Percentiles rank a stretch among this genome's conserved stretches.
Evolutionary conservation across 2,888 invertebrate genomes (phyloP).

Genomic region (Thalpophila matura): DNA sequence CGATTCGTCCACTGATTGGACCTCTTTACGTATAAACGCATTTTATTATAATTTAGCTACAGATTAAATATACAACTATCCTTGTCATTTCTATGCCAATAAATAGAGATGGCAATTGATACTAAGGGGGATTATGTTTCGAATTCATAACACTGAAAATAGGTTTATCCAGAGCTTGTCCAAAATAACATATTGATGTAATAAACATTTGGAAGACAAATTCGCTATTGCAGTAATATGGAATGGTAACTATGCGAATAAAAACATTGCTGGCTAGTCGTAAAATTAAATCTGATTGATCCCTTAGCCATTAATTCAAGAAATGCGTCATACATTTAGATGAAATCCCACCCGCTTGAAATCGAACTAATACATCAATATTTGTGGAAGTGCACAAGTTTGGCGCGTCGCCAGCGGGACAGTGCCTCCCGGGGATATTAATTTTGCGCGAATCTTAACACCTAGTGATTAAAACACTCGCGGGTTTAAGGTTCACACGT

Average conservation of each 20-base stretch:
- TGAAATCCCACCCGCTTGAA: conserved; percentile 35
- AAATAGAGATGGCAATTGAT: too few species aligned
- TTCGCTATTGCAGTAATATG: neutral
- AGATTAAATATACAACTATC: too few species aligned
- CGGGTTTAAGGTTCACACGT: conserved; percentile 14
- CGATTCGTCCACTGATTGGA: too few species aligned
- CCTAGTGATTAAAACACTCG: conserved; percentile 58
- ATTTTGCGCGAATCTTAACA: conserved; percentile 58
- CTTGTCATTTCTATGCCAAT: too few species aligned
- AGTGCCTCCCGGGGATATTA: conserved; percentile 52
- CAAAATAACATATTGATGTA: too few species aligned
- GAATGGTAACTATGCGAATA: neutral
- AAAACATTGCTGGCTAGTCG: neutral
- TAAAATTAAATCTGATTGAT: neutral
- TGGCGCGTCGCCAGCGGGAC: conserved; percentile 38
- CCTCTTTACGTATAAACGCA: too few species aligned
- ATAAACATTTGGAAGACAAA: neutral
- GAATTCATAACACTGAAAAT: neutral
- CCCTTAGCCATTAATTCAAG: conserved; percentile 5
- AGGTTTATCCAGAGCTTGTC: neutral
- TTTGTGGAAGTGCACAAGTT: conserved; percentile 14
- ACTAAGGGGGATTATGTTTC: too few species aligned
- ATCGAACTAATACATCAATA: conserved; percentile 44
- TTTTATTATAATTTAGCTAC: too few species aligned
- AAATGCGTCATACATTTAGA: conserved; percentile 42